Conservation (phyloP, 2,797 vertebrate genomes). For the Aphelocoma californica region DNA sequence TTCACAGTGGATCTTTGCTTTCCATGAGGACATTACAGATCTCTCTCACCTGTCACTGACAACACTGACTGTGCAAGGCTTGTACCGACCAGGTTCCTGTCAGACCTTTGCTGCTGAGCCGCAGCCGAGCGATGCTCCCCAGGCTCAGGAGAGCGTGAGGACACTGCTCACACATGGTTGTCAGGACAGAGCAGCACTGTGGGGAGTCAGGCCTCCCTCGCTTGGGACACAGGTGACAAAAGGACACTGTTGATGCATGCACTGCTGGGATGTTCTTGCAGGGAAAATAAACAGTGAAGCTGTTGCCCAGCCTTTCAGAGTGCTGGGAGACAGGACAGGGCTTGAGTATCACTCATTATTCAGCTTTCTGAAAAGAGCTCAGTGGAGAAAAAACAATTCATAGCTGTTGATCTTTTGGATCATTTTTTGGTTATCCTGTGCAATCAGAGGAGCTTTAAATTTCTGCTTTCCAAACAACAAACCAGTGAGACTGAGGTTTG, state of each 20-base stretch:
- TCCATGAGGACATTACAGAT: accelerated
- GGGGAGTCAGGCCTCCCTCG: too few species aligned
- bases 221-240: neutral
- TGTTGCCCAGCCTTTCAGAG: neutral
- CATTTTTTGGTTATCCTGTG: accelerated
- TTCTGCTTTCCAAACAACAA: neutral
- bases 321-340: neutral
- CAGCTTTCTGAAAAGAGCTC: neutral
- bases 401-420: neutral
- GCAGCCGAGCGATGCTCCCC: accelerated
- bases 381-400: neutral
- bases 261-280: neutral
- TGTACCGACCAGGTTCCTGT: accelerated
- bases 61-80: neutral
- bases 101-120: neutral
- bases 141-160: neutral
- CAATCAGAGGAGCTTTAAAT: neutral
- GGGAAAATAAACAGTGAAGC: neutral
- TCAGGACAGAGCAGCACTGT: neutral
- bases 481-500: neutral
- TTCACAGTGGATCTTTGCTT: neutral
- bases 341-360: neutral
- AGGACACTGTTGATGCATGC: accelerated
- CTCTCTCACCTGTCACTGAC: accelerated
- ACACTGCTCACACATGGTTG: accelerated